Evolutionary conservation across 2,797 vertebrate genomes (phyloP).

Genomic region (Molossus molossus): DNA sequence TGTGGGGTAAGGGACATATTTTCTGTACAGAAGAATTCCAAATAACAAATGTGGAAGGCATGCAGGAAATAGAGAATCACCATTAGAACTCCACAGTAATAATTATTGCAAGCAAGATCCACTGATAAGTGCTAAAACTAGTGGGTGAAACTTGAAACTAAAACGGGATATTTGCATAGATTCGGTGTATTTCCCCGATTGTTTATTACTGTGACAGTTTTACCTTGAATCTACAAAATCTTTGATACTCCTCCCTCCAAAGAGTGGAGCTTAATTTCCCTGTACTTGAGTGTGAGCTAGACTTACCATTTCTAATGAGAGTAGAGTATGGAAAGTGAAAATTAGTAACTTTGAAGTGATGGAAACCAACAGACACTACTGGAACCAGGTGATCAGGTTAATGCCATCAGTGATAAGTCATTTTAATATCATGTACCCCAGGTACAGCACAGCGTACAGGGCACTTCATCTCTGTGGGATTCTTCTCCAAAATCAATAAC

Average conservation of each 20-base stretch:
- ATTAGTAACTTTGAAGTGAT: background rate
- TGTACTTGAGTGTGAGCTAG: background rate
- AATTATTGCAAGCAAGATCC: background rate
- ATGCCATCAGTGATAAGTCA: background rate
- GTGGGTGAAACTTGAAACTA: background rate
- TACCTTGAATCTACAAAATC: background rate
- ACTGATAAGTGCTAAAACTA: background rate
- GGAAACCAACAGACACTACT: background rate
- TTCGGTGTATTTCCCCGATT: background rate
- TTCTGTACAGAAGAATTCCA: constrained; percentile 39
- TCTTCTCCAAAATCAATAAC: background rate
- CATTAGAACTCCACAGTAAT: background rate
- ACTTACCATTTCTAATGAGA: background rate
- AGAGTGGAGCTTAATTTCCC: background rate
- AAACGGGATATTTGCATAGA: background rate
- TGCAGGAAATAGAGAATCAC: background rate
- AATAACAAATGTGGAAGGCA: background rate
- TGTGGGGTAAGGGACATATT: background rate
- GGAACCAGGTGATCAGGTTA: background rate
- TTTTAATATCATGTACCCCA: background rate
- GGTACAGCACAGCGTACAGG: background rate
- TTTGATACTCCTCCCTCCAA: background rate
- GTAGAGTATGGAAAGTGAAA: background rate
- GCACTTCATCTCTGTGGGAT: background rate
- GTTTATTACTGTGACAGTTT: constrained; percentile 11